phyloP scores from a whole-genome alignment of 2,113 vertebrate species.

The Crotalus tigris region DNA sequence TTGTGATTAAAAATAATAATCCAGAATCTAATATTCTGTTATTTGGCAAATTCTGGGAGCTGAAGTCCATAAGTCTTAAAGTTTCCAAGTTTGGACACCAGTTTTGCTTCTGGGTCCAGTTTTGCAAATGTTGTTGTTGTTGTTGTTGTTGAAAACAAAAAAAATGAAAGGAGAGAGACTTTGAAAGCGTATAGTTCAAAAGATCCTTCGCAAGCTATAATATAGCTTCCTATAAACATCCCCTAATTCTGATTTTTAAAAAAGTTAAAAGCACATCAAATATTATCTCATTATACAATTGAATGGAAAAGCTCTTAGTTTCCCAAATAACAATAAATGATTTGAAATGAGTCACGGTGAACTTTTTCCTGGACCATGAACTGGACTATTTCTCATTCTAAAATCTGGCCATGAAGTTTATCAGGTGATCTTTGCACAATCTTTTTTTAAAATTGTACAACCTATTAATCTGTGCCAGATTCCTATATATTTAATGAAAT shows the following conservation, averaged over 20 bases:
- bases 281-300: background rate
- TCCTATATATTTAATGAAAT: background rate
- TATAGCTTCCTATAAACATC: background rate
- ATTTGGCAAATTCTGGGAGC: background rate
- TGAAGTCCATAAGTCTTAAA: background rate
- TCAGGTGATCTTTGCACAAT: background rate
- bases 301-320: background rate
- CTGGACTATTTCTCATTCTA: background rate
- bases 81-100: background rate
- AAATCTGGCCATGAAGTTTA: background rate
- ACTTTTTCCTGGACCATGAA: background rate
- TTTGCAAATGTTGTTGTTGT: background rate
- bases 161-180: background rate
- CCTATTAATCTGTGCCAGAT: background rate
- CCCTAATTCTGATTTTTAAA: background rate
- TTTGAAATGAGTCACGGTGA: background rate
- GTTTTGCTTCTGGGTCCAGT: background rate
- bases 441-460: background rate
- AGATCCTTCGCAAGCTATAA: background rate
- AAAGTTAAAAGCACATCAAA: background rate
- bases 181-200: background rate
- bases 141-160: background rate
- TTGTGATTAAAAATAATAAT: background rate
- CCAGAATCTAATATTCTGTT: background rate
- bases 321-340: background rate